Percentiles rank a stretch among this genome's conserved stretches.
These are phyloP conservation scores for Gymnobelideus leadbeateri DNA, from an alignment of 2,113 vertebrate genomes.

Conservation along the genomic window DNA sequence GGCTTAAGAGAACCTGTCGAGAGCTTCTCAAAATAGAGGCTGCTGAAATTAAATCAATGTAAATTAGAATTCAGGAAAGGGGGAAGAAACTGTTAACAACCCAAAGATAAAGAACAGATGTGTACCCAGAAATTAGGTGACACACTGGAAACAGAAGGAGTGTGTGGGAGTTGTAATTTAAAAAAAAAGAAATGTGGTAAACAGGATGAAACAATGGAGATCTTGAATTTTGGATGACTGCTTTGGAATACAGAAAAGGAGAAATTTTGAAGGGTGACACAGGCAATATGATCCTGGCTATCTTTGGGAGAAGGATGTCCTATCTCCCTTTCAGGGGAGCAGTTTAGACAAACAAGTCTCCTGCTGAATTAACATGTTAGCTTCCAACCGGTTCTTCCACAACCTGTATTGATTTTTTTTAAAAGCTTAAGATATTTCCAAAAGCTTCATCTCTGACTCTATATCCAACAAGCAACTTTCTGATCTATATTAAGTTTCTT, in stretches of 20 bases:
- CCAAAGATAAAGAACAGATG: constrained; percentile 4
- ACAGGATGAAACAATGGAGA: constrained; percentile 65
- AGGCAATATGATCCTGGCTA: constrained; percentile 32
- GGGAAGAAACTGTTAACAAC: constrained; percentile 24
- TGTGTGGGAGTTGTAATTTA: not conserved
- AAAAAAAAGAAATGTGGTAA: constrained; percentile 43
- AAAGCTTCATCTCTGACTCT: not conserved
- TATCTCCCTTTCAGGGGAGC: not conserved
- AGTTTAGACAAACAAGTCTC: not conserved
- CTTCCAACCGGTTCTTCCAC: not conserved
- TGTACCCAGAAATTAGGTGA: not conserved
- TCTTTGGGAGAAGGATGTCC: constrained; percentile 47
- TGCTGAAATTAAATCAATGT: constrained; percentile 60
- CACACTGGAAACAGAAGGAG: not conserved
- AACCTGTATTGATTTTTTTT: not conserved
- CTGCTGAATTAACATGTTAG: not conserved
- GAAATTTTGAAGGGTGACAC: constrained; percentile 32
- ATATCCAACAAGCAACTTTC: not conserved
- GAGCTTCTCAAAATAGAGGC: constrained; percentile 18
- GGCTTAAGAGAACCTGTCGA: not conserved
- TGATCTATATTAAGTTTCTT: not conserved
- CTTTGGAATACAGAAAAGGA: not conserved
- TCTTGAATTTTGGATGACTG: not conserved
- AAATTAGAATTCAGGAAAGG: constrained; percentile 51
- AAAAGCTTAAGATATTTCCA: not conserved